phyloP scores from a whole-genome alignment of 2,888 invertebrate genomes.

The Xestia ashworthii region DNA sequence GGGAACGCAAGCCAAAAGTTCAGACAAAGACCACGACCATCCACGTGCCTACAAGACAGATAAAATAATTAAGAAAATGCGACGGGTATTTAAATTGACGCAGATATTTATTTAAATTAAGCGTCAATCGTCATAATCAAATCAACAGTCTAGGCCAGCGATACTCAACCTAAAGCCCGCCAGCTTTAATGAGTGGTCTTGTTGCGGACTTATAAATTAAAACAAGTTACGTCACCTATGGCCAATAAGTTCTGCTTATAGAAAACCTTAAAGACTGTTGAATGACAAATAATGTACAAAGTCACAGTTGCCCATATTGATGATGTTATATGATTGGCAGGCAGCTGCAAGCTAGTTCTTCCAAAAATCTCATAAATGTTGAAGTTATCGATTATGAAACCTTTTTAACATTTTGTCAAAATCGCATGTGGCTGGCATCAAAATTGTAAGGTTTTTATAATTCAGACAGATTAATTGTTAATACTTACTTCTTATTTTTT shows the following conservation, averaged over 20 bases:
- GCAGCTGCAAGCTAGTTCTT: neutral
- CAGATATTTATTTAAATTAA: constrained; percentile 49
- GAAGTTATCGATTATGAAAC: neutral
- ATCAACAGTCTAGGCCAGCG: constrained; percentile 41
- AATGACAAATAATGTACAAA: neutral
- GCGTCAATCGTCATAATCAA: constrained; percentile 51
- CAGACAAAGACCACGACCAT: no score
- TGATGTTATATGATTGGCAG: neutral
- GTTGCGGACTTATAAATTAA: neutral
- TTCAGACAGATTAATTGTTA: neutral
- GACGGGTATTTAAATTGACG: constrained; percentile 7
- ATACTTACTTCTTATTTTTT: neutral
- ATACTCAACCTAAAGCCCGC: neutral
- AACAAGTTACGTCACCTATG: neutral
- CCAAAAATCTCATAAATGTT: neutral
- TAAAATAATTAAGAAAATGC: constrained; percentile 36
- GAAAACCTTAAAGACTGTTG: neutral
- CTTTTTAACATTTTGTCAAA: neutral
- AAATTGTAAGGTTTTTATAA: neutral
- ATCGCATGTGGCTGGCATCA: neutral
- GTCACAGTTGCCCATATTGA: neutral
- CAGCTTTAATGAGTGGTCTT: neutral
- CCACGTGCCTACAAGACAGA: neutral
- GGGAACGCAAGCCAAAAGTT: neutral
- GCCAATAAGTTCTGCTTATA: neutral